These are phyloP conservation scores for Nothoprocta perdicaria DNA, from an alignment of 2,113 vertebrate genomes.

Conservation along the genomic window DNA sequence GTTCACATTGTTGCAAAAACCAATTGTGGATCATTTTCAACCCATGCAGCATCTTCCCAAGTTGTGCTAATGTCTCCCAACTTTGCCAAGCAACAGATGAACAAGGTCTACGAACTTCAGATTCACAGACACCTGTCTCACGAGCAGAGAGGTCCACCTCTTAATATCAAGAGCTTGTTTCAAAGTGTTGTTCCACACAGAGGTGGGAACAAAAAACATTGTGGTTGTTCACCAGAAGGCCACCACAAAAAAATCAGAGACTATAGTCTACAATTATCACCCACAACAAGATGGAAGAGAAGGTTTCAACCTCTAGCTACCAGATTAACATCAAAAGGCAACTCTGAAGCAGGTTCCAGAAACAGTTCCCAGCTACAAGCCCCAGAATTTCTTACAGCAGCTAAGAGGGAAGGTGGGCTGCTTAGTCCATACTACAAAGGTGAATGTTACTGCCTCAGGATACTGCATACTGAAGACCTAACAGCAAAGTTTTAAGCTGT, in stretches of 20 bases:
- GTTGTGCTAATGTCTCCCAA: neutral
- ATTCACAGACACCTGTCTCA: conserved; percentile 33
- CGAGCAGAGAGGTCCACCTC: neutral
- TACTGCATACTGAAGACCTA: neutral
- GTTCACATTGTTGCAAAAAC: conserved; percentile 4
- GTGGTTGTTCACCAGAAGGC: neutral
- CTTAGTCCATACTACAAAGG: neutral
- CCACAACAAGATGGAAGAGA: conserved; percentile 11
- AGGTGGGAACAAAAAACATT: neutral
- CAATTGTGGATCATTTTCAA: conserved; percentile 42
- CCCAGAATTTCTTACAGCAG: neutral
- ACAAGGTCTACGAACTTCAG: conserved; percentile 18
- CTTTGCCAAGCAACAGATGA: conserved; percentile 21
- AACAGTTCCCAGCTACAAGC: neutral
- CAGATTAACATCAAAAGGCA: neutral
- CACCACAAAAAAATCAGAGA: neutral
- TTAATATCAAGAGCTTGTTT: neutral
- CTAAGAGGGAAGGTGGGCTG: neutral
- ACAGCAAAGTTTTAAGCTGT: neutral
- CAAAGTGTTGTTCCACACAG: neutral
- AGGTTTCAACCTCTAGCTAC: neutral
- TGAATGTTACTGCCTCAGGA: neutral
- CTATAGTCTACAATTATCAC: neutral
- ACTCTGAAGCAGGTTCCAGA: neutral
- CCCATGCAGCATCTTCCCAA: conserved; percentile 65